A percentile compares a stretch with the other conserved stretches of the same genome.
phyloP scores from a whole-genome alignment of 2,888 invertebrate species.

The Orthosia cruda region DNA sequence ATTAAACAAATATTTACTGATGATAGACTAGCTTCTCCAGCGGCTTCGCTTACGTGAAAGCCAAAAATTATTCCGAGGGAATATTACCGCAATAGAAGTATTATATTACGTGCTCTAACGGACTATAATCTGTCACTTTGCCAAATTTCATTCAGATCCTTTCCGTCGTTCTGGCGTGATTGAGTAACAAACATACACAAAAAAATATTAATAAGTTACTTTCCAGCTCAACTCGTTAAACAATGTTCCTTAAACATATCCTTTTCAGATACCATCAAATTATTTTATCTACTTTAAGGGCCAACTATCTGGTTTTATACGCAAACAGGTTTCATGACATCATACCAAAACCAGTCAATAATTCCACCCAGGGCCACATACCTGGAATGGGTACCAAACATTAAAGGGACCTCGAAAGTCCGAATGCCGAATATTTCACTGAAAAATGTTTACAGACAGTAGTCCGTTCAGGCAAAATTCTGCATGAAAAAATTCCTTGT shows the following conservation, averaged over 20 bases:
- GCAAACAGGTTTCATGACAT: not conserved
- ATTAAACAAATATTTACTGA: no score
- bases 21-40: no score
- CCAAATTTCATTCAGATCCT: no score
- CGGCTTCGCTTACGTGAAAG: no score
- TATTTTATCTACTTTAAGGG: not conserved
- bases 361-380: slow-evolving; percentile 8
- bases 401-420: slow-evolving; percentile 19
- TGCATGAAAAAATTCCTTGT: not conserved
- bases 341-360: not conserved
- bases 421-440: slow-evolving; percentile 12
- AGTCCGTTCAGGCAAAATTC: not conserved
- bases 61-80: no score
- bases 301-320: not conserved
- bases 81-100: no score
- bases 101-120: no score
- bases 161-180: no score
- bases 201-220: no score
- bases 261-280: not conserved
- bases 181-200: no score
- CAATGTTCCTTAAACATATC: not conserved
- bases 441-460: slow-evolving; percentile 15
- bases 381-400: not conserved
- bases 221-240: no score
- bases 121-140: no score